Conservation (phyloP, 2,888 invertebrate genomes). For the Heliconius ismenius region DNA sequence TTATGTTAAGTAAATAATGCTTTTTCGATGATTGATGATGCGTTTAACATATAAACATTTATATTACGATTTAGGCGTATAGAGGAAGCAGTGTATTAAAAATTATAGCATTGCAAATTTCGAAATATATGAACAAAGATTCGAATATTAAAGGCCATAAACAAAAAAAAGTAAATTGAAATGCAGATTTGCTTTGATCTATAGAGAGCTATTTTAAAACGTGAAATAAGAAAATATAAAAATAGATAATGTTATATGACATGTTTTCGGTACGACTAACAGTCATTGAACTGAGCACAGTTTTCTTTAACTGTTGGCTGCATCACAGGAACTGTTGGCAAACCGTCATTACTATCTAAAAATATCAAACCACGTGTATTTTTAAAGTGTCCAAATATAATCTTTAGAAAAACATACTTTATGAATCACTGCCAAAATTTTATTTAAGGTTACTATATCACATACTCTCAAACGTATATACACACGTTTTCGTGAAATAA, state of each 20-base stretch:
- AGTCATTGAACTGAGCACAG: slow-evolving; percentile 47
- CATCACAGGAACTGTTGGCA: slow-evolving; percentile 47
- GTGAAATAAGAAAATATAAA: background rate
- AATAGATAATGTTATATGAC: background rate
- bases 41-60: background rate
- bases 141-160: background rate
- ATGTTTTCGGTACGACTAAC: slow-evolving; percentile 16
- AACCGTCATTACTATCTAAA: slow-evolving; percentile 44
- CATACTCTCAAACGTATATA: background rate
- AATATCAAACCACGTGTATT: slow-evolving; percentile 44
- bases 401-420: slow-evolving; percentile 47
- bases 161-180: background rate
- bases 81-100: too few relatives aligned
- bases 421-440: slow-evolving; percentile 62
- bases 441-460: slow-evolving; percentile 29
- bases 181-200: background rate
- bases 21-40: background rate
- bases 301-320: slow-evolving; percentile 46
- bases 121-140: background rate
- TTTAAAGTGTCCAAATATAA: slow-evolving; percentile 48
- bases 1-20: background rate
- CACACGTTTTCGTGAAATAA: background rate
- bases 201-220: background rate
- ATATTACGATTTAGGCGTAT: background rate
- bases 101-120: background rate